Conservation (phyloP, 1,140 invertebrate genomes). For the Eupristina koningsbergeri region DNA sequence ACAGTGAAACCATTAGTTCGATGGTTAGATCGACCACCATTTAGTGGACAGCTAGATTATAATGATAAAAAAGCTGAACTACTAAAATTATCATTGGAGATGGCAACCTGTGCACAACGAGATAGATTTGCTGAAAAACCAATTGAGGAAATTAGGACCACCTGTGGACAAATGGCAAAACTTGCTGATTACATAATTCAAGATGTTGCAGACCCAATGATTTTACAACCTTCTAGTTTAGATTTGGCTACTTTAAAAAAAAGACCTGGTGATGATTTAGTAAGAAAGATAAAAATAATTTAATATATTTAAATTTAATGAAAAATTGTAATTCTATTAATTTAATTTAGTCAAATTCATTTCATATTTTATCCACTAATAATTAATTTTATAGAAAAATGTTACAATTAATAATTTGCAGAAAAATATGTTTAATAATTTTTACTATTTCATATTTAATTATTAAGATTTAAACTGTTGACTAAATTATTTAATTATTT, state of each 20-base stretch:
- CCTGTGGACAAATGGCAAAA: conserved; percentile 81
- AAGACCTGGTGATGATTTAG: conserved; percentile 82
- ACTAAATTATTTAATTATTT: conserved; percentile 2
- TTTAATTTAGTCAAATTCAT: not conserved
- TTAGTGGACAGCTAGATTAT: conserved; percentile 81
- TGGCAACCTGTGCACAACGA: conserved; percentile 88
- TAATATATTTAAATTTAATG: not conserved
- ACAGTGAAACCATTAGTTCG: conserved; percentile 90
- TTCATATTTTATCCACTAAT: not conserved
- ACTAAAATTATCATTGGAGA: conserved; percentile 85
- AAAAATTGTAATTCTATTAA: too few relatives aligned
- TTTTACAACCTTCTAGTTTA: conserved; percentile 89
- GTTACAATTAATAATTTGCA: not conserved
- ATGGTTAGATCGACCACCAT: conserved; percentile 87
- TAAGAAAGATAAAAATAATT: conserved; percentile 60
- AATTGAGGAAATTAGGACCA: conserved; percentile 80
- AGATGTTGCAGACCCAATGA: conserved; percentile 88
- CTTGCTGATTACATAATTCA: conserved; percentile 91
- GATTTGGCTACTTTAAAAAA: conserved; percentile 91
- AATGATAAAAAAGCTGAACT: conserved; percentile 80
- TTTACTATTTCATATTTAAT: not conserved
- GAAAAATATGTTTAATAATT: not conserved
- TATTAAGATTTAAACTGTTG: conserved; percentile 18
- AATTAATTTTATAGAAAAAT: not conserved
- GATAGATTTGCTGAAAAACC: conserved; percentile 90